phyloP scores from a whole-genome alignment of 2,797 vertebrate species.

The Meda fulgida region DNA sequence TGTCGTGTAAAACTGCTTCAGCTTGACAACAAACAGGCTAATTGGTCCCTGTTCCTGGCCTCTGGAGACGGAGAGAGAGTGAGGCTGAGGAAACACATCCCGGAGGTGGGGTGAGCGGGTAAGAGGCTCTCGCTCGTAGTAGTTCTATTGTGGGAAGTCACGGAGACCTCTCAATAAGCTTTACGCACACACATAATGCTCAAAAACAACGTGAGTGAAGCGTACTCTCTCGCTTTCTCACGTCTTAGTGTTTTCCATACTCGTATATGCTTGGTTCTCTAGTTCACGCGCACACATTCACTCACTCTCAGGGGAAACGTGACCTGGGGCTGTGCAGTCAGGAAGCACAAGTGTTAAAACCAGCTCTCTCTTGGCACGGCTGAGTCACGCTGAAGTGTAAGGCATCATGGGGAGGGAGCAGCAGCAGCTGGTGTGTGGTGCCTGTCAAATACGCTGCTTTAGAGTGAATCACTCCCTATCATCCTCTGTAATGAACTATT shows the following conservation, averaged over 20 bases:
- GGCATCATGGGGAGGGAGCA: conserved; percentile 63
- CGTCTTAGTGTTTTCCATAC: neutral
- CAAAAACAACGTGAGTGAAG: neutral
- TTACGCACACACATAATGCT: conserved; percentile 9
- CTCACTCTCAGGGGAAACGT: conserved; percentile 44
- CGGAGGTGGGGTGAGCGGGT: conserved; percentile 8
- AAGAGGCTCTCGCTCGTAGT: conserved; percentile 14
- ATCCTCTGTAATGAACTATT: conserved; percentile 54
- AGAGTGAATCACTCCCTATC: conserved; percentile 53
- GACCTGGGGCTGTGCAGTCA: conserved; percentile 72
- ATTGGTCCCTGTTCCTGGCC: conserved; percentile 35
- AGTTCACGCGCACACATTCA: neutral
- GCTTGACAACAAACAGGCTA: conserved; percentile 42
- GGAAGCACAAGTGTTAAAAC: conserved; percentile 74
- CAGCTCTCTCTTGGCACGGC: conserved; percentile 62
- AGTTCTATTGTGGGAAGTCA: conserved; percentile 21
- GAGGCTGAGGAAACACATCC: conserved; percentile 35
- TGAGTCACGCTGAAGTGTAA: conserved; percentile 52
- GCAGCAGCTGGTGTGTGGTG: conserved; percentile 75
- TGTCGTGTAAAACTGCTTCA: conserved; percentile 39
- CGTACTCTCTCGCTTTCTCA: neutral
- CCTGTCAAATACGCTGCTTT: conserved; percentile 63
- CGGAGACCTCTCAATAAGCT: conserved; percentile 4
- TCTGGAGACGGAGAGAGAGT: conserved; percentile 22
- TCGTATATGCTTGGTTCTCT: neutral